Percentiles rank a stretch among this genome's conserved stretches.
These are phyloP conservation scores for Microcebus lehilahytsara DNA, from an alignment of 2,113 vertebrate genomes.

Conservation along the genomic window DNA sequence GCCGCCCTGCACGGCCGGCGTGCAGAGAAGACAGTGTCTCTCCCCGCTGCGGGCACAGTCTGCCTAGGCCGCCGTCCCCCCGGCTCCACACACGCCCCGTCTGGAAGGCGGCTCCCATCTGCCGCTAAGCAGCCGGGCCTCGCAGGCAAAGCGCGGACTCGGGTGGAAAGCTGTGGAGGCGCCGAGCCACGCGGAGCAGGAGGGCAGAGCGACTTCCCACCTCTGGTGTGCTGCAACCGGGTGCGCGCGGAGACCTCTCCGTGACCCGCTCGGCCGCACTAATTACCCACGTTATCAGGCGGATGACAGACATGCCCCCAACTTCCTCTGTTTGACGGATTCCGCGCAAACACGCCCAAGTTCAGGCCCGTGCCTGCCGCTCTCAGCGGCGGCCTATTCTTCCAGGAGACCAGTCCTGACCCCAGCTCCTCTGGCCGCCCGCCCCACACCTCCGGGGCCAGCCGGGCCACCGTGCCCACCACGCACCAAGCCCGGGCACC, in stretches of 20 bases:
- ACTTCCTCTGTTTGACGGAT: constrained; percentile 67
- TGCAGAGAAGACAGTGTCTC: constrained; percentile 37
- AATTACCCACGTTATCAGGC: constrained; percentile 23
- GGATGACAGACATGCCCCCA: not conserved
- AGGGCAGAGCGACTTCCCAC: not conserved
- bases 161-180: not conserved
- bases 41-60: not conserved
- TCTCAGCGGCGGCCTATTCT: not conserved
- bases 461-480: constrained; percentile 42
- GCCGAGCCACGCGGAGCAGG: not conserved
- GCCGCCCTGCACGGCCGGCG: constrained; percentile 15
- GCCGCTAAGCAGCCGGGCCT: constrained; percentile 13
- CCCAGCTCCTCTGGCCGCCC: constrained; percentile 50
- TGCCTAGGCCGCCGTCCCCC: not conserved
- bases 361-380: not conserved
- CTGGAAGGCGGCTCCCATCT: constrained; percentile 5
- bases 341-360: constrained; percentile 40
- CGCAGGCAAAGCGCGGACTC: not conserved
- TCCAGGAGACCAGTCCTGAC: constrained; percentile 45
- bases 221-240: rapidly evolving
- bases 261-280: not conserved
- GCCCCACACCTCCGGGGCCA: not conserved
- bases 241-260: not conserved
- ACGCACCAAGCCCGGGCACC: not conserved
- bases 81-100: not conserved